These are phyloP conservation scores for Fundulus diaphanus DNA, from an alignment of 2,797 vertebrate genomes.

Conservation along the genomic window DNA sequence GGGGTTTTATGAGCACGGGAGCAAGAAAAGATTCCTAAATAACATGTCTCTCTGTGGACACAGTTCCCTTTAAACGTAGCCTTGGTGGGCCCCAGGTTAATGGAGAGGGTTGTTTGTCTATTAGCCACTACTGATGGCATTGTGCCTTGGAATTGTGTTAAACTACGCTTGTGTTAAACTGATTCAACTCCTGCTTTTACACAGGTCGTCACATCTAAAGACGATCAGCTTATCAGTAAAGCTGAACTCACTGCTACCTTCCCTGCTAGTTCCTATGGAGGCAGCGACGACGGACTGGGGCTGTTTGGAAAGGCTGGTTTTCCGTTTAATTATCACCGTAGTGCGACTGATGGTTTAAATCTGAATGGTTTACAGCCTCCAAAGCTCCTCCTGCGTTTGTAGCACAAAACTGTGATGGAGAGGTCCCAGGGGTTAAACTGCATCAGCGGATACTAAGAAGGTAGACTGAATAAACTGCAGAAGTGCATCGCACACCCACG, in stretches of 20 bases:
- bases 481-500: slow-evolving; percentile 19
- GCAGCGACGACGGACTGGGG: neutral
- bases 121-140: too few species aligned
- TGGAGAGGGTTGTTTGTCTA: too few species aligned
- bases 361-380: slow-evolving; percentile 25
- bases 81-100: too few species aligned
- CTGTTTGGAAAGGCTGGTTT: neutral
- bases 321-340: neutral
- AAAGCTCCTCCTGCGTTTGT: slow-evolving; percentile 20
- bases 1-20: too few species aligned
- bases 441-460: slow-evolving; percentile 36
- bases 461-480: slow-evolving; percentile 35
- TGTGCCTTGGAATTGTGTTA: too few species aligned
- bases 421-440: slow-evolving; percentile 13
- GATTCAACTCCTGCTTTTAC: too few species aligned
- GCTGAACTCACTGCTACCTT: neutral
- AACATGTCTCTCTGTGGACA: too few species aligned
- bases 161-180: too few species aligned
- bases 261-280: neutral
- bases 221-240: too few species aligned
- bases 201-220: too few species aligned
- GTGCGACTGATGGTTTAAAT: slow-evolving; percentile 30
- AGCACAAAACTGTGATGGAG: slow-evolving; percentile 32
- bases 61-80: too few species aligned
- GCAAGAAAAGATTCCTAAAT: too few species aligned